These are phyloP conservation scores for Microchirus variegatus DNA, from an alignment of 2,797 vertebrate species.

Conservation along the genomic window DNA sequence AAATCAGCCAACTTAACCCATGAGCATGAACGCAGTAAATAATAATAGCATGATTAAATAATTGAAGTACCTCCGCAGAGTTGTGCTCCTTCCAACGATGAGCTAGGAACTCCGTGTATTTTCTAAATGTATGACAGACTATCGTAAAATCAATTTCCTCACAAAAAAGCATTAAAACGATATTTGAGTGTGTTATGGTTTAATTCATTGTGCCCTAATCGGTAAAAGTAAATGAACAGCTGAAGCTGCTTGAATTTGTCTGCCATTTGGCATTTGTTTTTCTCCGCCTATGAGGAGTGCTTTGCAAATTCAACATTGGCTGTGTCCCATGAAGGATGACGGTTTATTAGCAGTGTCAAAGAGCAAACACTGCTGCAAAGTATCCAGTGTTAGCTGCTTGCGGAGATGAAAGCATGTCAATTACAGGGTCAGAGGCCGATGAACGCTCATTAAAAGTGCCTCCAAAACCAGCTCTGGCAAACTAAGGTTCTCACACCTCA, in stretches of 20 bases:
- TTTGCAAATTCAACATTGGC: constrained; percentile 8
- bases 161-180: no score
- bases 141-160: background rate
- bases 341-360: constrained; percentile 49
- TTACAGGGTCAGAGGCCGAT: constrained; percentile 63
- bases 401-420: constrained; percentile 60
- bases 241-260: background rate
- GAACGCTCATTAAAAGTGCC: constrained; percentile 51
- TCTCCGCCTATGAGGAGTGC: background rate
- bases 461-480: constrained; percentile 13
- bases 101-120: constrained; percentile 17
- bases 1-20: constrained; percentile 18
- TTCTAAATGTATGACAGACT: background rate
- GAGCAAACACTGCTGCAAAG: constrained; percentile 15
- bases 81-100: constrained; percentile 1
- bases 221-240: background rate
- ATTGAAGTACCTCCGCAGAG: constrained; percentile 25
- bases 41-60: background rate
- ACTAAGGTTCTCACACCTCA: background rate
- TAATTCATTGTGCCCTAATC: background rate
- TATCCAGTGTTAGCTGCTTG: constrained; percentile 30
- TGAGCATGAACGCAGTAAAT: constrained; percentile 36
- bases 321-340: constrained; percentile 20
- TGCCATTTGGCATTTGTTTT: background rate
- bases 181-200: background rate